These are phyloP conservation scores for Rhopalosiphum maidis DNA, from an alignment of 1,140 invertebrate genomes.

Conservation along the genomic window DNA sequence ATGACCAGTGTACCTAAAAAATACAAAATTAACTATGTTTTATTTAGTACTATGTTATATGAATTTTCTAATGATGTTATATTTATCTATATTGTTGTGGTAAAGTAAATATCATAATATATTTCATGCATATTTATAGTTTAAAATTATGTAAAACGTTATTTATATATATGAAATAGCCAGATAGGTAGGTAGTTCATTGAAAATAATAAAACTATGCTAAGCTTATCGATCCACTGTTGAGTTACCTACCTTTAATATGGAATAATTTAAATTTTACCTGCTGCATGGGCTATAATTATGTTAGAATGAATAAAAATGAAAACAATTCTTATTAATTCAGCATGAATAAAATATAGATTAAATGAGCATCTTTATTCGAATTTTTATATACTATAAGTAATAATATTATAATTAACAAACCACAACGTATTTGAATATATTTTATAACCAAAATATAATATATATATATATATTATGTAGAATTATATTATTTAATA, in stretches of 20 bases:
- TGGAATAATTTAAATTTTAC: neutral
- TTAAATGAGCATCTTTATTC: neutral
- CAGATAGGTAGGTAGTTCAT: neutral
- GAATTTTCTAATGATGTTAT: neutral
- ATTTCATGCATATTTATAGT: neutral
- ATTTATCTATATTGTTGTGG: neutral
- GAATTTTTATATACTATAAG: neutral
- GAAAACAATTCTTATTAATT: neutral
- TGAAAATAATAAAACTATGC: neutral
- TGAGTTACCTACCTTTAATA: neutral
- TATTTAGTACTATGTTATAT: neutral
- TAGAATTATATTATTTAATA: no score
- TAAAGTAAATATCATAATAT: neutral
- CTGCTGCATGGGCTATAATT: neutral
- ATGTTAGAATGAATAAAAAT: neutral
- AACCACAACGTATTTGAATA: no score
- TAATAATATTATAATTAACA: no score
- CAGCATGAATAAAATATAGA: neutral
- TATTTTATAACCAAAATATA: no score
- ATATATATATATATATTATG: no score
- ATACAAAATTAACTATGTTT: neutral
- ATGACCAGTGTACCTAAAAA: conserved; percentile 75
- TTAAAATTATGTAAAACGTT: neutral
- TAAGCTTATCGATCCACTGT: neutral
- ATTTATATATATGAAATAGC: neutral